Evolutionary conservation across 1,140 invertebrate genomes (phyloP), one percentile per base, ranked within the genome.

Genomic region (Amyelois transitella): DNA sequence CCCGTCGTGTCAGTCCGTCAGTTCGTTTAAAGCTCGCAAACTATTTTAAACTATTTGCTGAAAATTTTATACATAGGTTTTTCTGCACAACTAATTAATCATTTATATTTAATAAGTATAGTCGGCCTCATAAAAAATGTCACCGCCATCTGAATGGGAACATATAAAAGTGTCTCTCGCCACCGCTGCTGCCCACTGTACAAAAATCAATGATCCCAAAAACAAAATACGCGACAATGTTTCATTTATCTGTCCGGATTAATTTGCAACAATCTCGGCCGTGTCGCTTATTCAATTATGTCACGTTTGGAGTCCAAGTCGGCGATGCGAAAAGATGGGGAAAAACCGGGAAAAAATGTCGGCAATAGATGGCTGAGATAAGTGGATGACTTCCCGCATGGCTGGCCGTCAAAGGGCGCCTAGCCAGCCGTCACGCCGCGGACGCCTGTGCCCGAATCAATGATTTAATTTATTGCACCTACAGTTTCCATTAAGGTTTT

Each of bases 311-410:
- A 72, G 66, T 71, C 77, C 64, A 71, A 64, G 18, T 57, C 71
- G 74, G 59, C 69, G 73, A 75, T 67, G 75, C 75, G 78, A 81
- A 79, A 77, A 79, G 74, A 75, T 64, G 77, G 80, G 78, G 77
- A 84, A 86, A 86, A 86, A 81, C 74, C n/a, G n/a, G 32, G 77
- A 77, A 85, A 85, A 86, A 87, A 84, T 78, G 70, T 77, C 70
- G 69, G 66, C 66, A 77, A 74, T 77, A 77, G 80, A 87, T 83
- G 75, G 72, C 74, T 72, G 73, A 69, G 78, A 81, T 83, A 85
- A 85, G 81, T 87, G 84, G 79, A 85, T 87, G 81, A 87, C 75
- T 85, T 82, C 73, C 74, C 81, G 81, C 81, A 87, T 85, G 81
- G 77, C 62, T 81, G 80, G 69, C 55, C 56, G 66, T 85, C 81